These are phyloP conservation scores for Notodonta dromedarius DNA, from an alignment of 2,888 invertebrate genomes.

Conservation along the genomic window DNA sequence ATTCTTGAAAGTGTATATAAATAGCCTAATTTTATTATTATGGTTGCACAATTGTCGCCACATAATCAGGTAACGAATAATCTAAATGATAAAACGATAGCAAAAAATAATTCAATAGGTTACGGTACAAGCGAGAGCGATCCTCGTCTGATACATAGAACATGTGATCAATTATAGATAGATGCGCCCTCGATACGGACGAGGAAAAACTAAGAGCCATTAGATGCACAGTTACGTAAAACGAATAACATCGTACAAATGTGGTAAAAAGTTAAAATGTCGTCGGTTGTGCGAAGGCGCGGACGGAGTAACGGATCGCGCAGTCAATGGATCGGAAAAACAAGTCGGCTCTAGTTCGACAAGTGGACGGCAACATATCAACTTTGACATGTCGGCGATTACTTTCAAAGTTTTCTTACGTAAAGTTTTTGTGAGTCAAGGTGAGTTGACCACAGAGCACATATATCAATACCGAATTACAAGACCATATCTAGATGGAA, in stretches of 20 bases:
- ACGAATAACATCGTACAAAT: constrained; percentile 64
- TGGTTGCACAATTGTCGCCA: constrained; percentile 11
- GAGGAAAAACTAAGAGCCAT: constrained; percentile 72
- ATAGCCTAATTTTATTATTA: constrained; percentile 6
- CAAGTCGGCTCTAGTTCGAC: constrained; percentile 41
- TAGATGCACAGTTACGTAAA: constrained; percentile 81
- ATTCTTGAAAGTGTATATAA: not conserved
- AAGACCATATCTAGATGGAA: constrained; percentile 1
- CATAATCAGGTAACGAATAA: constrained; percentile 21
- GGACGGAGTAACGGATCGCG: constrained; percentile 51
- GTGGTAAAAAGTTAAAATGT: constrained; percentile 63
- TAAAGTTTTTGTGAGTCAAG: constrained; percentile 42
- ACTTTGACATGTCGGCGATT: constrained; percentile 17
- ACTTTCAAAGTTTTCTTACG: constrained; percentile 41
- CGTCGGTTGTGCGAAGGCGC: constrained; percentile 41
- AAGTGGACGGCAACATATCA: constrained; percentile 31
- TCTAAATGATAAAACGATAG: constrained; percentile 16
- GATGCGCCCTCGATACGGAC: constrained; percentile 61
- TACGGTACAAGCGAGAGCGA: constrained; percentile 48
- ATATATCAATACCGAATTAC: constrained; percentile 24
- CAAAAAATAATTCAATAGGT: constrained; percentile 20
- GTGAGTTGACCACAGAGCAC: constrained; percentile 31
- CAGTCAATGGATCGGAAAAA: constrained; percentile 69
- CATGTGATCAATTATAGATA: constrained; percentile 76
- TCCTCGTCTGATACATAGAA: constrained; percentile 47